Evolutionary conservation across 2,113 vertebrate species (phyloP), one percentile per base, ranked within the genome.

Genomic region (Aspiorhynchus laticeps): DNA sequence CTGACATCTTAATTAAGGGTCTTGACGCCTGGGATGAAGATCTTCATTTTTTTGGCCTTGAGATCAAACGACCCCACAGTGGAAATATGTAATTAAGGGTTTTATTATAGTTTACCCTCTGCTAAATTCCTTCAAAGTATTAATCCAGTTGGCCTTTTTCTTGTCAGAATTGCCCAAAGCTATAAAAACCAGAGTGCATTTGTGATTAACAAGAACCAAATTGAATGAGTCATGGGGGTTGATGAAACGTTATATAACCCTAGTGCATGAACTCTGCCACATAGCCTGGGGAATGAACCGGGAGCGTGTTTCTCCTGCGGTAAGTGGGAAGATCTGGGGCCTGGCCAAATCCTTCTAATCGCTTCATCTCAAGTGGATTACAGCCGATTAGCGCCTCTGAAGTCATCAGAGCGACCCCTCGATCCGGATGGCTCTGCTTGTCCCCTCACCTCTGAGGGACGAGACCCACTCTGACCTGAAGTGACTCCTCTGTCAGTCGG

Each of bases 181-280:
- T n/a, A 61, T 83, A 80, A 31, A 65, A 71, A 84, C 24, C 19
- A 15, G 71, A 73, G 56, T 28, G 69, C 36, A 65, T 24, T 41
- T 78, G 36, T 74, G 65, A 80, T 85, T 81, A 80, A 43, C 78
- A 51, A 65, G 77, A 33, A 76, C 65, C 43, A 17, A 76, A 33
- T 41, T 78, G 79, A 63, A 63, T 67, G 83, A 89, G 76, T 73
- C 43, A 61, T 76, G 38, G 74, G 51, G 86, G n/a, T 28, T 91
- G 71, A 77, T 24, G 88, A 90, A 82, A 67, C 67, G 59, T 86
- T 90, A 83, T 87, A 77, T 85, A 89, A 88, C 88, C 83, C 78
- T 65, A 46, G 90, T 90, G 89, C 38, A 87, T 76, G 71, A 65
- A 77, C 87, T 87, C 77, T 86, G 84, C 86, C 88, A 80, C 28